These are phyloP conservation scores for Lates japonicus DNA, from an alignment of 2,797 vertebrate species.

Conservation along the genomic window DNA sequence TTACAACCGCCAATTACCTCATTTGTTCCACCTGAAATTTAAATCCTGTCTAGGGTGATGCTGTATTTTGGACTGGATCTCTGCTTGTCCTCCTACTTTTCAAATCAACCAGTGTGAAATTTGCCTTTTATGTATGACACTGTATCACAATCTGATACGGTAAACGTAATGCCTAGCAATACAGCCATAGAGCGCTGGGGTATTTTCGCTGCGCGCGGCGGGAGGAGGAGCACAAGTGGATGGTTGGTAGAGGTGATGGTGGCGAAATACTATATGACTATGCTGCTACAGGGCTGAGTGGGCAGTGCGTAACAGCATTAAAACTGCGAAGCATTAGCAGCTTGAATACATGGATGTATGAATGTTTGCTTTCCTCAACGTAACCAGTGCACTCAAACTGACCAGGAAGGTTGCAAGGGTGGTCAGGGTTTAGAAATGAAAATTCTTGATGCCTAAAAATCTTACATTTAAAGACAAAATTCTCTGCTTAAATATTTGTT, in stretches of 20 bases:
- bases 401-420: neutral
- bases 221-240: neutral
- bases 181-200: too few species aligned
- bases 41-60: neutral
- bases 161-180: neutral
- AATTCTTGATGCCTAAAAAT: neutral
- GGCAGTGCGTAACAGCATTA: neutral
- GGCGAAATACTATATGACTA: too few species aligned
- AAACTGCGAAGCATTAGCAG: neutral
- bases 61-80: neutral
- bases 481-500: too few species aligned
- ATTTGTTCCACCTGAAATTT: neutral
- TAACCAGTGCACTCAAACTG: neutral
- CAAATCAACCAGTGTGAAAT: too few species aligned
- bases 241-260: neutral
- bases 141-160: too few species aligned
- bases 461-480: too few species aligned
- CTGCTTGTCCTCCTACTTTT: too few species aligned
- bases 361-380: too few species aligned
- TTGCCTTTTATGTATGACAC: too few species aligned
- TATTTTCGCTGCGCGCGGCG: too few species aligned
- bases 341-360: neutral
- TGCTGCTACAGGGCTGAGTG: neutral
- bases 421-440: neutral
- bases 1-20: neutral